A percentile compares a stretch with the other conserved stretches of the same genome.
phyloP scores from a whole-genome alignment of 2,113 vertebrate species.

The Coturnix japonica region DNA sequence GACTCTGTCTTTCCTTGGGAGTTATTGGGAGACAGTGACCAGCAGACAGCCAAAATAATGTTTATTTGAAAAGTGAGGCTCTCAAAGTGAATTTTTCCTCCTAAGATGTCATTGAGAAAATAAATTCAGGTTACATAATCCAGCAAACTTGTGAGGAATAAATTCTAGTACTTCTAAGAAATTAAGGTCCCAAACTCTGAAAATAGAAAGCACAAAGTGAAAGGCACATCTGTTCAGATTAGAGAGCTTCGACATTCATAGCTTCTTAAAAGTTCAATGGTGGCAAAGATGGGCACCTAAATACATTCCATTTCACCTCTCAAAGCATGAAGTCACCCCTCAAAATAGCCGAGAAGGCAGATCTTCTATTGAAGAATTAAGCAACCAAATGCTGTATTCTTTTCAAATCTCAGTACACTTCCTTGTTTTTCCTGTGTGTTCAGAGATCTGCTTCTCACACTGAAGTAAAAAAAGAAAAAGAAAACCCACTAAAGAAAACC shows the following conservation, averaged over 20 bases:
- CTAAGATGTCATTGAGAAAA: not conserved
- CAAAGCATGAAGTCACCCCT: accelerated
- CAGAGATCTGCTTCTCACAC: not conserved
- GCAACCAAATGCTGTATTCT: not conserved
- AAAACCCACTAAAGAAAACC: not conserved
- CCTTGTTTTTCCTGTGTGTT: not conserved
- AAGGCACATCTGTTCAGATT: not conserved
- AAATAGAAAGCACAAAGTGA: not conserved
- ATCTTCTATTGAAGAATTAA: not conserved
- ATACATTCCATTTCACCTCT: not conserved
- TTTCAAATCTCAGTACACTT: not conserved
- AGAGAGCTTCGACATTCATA: not conserved
- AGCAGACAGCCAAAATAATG: not conserved
- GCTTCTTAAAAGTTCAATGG: not conserved
- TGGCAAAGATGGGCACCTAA: not conserved
- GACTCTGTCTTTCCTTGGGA: not conserved
- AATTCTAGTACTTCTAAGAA: not conserved
- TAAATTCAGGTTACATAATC: not conserved
- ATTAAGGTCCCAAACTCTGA: not conserved
- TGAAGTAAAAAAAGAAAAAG: not conserved
- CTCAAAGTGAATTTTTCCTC: not conserved
- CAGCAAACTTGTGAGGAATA: not conserved
- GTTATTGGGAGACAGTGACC: not conserved
- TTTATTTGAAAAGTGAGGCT: not conserved
- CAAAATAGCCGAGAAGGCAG: not conserved